Conservation (phyloP, 1,140 invertebrate species). For the Ceratosolen solmsi region DNA sequence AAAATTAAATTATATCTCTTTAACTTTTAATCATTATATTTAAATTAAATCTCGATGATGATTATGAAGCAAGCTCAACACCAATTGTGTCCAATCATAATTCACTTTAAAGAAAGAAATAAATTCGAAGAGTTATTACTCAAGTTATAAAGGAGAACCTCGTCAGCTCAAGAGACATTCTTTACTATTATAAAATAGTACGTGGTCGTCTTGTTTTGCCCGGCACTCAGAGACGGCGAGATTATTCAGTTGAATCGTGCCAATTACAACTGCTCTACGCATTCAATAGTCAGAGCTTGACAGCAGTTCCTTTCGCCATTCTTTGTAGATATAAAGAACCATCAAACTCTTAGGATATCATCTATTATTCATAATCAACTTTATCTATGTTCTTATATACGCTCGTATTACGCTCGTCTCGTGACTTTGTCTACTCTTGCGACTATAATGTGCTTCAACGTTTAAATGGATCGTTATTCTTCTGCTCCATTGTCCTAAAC, state of each 20-base stretch:
- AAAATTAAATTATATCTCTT: no score
- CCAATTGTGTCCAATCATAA: background rate
- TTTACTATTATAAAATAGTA: slow-evolving; percentile 41
- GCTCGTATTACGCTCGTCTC: background rate
- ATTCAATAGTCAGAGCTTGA: slow-evolving; percentile 30
- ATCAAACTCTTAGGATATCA: slow-evolving; percentile 48
- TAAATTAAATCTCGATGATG: no score
- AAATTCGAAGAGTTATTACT: slow-evolving; percentile 26
- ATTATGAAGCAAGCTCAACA: background rate
- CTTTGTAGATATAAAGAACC: slow-evolving; percentile 31
- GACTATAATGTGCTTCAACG: background rate
- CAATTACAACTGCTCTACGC: slow-evolving; percentile 37
- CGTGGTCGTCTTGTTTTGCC: slow-evolving; percentile 6
- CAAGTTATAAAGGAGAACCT: slow-evolving; percentile 32
- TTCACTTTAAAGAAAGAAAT: slow-evolving; percentile 22
- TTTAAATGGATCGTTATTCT: background rate
- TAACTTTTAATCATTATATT: no score
- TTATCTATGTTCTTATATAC: slow-evolving; percentile 8
- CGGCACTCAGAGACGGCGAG: background rate
- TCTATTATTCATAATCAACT: slow-evolving; percentile 47
- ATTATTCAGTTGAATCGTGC: slow-evolving; percentile 47
- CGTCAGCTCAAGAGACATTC: background rate
- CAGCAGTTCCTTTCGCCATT: slow-evolving; percentile 32
- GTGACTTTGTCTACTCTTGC: slow-evolving; percentile 9
- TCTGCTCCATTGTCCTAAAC: background rate